These are phyloP conservation scores for Kryphioiulus occultus DNA, from an alignment of 2,888 invertebrate genomes.

Conservation along the genomic window DNA sequence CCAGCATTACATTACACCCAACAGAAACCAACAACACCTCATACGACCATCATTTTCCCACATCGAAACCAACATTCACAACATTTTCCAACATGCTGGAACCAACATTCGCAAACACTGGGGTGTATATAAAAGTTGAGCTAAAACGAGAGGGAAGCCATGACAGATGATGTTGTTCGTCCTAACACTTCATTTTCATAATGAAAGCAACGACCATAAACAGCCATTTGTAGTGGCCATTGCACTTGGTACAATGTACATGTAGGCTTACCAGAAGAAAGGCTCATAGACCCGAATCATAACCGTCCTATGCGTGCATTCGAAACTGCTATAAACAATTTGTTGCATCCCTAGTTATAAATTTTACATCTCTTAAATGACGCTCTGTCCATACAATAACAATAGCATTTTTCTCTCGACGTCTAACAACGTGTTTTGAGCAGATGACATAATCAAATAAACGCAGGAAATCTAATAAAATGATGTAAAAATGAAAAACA, in stretches of 20 bases:
- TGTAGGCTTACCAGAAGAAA: not conserved
- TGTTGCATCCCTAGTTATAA: not conserved
- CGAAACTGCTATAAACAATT: not conserved
- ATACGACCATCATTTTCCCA: too few relatives aligned
- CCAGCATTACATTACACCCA: too few relatives aligned
- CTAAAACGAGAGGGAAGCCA: too few relatives aligned
- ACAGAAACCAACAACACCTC: too few relatives aligned
- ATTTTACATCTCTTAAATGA: not conserved
- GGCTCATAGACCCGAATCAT: not conserved
- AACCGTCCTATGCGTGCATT: not conserved
- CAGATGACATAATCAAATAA: constrained; percentile 29
- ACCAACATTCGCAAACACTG: too few relatives aligned
- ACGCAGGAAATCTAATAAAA: not conserved
- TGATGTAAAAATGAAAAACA: constrained; percentile 10
- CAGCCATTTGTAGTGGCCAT: not conserved
- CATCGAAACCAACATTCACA: too few relatives aligned
- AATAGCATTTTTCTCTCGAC: not conserved
- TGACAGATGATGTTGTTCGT: not conserved
- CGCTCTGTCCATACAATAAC: not conserved
- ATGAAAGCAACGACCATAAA: not conserved
- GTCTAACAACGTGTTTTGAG: not conserved
- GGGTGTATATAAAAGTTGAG: too few relatives aligned
- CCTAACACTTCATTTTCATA: not conserved
- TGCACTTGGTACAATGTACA: not conserved
- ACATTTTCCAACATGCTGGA: too few relatives aligned